Percentiles rank a stretch among this genome's conserved stretches.
Conservation (phyloP, 2,113 vertebrate species). For the Brachionichthys hirsutus region DNA sequence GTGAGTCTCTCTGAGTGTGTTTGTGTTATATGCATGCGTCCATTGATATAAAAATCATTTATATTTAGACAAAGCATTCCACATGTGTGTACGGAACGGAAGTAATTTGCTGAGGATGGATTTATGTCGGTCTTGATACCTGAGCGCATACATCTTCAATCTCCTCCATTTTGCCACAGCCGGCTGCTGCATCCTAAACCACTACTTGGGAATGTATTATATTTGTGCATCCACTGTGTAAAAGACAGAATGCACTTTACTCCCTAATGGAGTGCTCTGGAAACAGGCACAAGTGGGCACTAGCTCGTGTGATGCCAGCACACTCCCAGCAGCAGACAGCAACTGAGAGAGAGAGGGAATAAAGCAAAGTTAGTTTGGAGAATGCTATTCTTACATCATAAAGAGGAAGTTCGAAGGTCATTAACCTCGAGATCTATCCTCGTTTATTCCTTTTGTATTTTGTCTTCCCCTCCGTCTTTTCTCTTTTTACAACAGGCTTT, state of each 20-base stretch:
- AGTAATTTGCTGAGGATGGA: conserved; percentile 62
- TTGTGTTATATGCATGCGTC: conserved; percentile 24
- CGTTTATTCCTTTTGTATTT: not conserved
- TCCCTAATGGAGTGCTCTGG: conserved; percentile 67
- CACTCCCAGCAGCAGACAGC: conserved; percentile 27
- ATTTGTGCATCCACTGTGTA: conserved; percentile 75
- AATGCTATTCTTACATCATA: conserved; percentile 44
- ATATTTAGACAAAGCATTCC: conserved; percentile 55
- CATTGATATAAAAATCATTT: conserved; percentile 18
- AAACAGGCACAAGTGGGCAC: too few species aligned
- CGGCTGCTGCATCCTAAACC: conserved; percentile 50
- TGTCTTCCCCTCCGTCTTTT: not conserved
- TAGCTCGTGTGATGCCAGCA: not conserved
- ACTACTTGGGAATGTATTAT: conserved; percentile 68
- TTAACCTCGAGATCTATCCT: too few species aligned
- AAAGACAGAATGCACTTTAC: conserved; percentile 56
- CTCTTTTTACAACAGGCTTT: conserved; percentile 12
- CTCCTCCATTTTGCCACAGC: conserved; percentile 62
- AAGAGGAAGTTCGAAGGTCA: conserved; percentile 1
- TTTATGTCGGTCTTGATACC: conserved; percentile 69
- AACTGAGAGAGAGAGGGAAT: not conserved
- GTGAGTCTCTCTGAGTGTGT: conserved; percentile 33
- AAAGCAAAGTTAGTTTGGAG: conserved; percentile 21
- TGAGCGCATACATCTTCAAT: conserved; percentile 72
- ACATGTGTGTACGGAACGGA: conserved; percentile 30